Evolutionary conservation across 2,113 vertebrate genomes (phyloP), one percentile per base, ranked within the genome.

Genomic region (Anguilla japonica): DNA sequence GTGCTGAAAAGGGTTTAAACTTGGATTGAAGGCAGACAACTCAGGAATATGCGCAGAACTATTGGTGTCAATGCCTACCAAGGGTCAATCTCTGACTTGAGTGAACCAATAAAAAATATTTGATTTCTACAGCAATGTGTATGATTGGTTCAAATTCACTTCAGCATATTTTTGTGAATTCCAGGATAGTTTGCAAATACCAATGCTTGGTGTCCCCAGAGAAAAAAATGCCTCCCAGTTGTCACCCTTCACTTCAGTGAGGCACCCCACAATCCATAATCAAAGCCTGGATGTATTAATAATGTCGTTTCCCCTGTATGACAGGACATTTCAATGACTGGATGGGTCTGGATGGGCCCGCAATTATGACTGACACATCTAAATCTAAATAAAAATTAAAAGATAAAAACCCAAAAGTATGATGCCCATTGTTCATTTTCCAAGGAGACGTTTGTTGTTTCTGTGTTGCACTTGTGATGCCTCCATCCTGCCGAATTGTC

Each of bases 401-500:
- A 63, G 16, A 26, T 63, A 63, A 63, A 26, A 63, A 63, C 2
- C 22, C 5, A 75, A 13, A 75, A 34, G 4, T n/a, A 22, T 3
- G 6, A 75, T 29, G 67, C 15, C 67, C 67, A 34, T 29, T 75
- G 75, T 82, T 87, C 11, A 50, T 29, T 89, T 88, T 90, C 89
- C 71, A 87, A 83, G 86, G 91, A 84, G 84, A 1, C 34, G 94
- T 93, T 95, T 95, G 92, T 95, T 95, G 93, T 95, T 95, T 94
- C 94, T 92, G 91, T 11, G 83, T 89, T 86, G 75, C 82, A 87
- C 92, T 88, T 84, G 83, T 87, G 86, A 85, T 81, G 85, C 87
- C 93, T 94, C 93, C 92, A 91, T 95, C 94, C 93, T 94, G 94
- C 91, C 89, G 89, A 90, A 91, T 91, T 87, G 82, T 89, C 88